phyloP scores from a whole-genome alignment of 2,888 invertebrate species.

The Conomelus anceps region DNA sequence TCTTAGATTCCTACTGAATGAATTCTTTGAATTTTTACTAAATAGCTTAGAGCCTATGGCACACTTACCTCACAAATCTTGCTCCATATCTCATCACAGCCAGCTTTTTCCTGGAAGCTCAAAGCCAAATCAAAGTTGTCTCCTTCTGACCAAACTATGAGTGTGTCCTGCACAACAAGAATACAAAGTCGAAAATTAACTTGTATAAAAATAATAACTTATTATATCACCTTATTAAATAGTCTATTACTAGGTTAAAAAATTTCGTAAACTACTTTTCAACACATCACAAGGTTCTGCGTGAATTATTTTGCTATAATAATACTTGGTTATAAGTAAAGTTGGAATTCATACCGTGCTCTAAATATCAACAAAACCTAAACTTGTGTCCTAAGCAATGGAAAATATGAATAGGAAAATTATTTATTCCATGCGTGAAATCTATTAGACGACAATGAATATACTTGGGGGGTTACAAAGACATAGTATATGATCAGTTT shows the following conservation, averaged over 20 bases:
- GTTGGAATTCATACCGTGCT: no score
- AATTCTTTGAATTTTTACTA: no score
- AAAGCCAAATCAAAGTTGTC: slow-evolving; percentile 98
- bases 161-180: slow-evolving; percentile 64
- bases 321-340: no score
- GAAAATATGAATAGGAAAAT: no score
- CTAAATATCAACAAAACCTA: no score
- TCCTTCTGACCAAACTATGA: slow-evolving; percentile 99
- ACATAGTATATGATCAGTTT: neutral
- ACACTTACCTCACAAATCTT: slow-evolving; percentile 92
- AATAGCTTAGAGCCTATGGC: no score
- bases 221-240: neutral
- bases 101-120: slow-evolving; percentile 99
- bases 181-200: no score
- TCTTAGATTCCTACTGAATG: no score
- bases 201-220: neutral
- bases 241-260: neutral
- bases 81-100: slow-evolving; percentile 99
- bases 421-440: no score
- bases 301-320: no score
- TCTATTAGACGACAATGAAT: no score
- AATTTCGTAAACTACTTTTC: neutral
- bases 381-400: no score
- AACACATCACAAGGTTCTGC: neutral
- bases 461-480: neutral